These are phyloP conservation scores for Eustalomyia histrio DNA, from an alignment of 2,888 invertebrate genomes.

Conservation along the genomic window DNA sequence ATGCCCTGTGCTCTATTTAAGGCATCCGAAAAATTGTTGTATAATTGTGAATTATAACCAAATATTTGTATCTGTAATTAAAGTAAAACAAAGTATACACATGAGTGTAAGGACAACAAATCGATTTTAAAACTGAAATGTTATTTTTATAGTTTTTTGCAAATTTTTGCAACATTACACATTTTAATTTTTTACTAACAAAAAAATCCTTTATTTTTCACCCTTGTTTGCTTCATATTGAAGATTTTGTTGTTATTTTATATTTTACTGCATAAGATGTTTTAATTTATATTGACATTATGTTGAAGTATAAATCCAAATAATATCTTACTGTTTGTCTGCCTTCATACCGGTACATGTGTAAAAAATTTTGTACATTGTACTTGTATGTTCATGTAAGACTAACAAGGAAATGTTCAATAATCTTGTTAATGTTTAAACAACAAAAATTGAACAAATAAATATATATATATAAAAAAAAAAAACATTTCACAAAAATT, in stretches of 20 bases:
- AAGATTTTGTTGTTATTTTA: slow-evolving; percentile 10
- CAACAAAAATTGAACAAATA: slow-evolving; percentile 21
- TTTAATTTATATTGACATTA: slow-evolving; percentile 64
- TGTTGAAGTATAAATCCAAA: slow-evolving; percentile 62
- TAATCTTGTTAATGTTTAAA: slow-evolving; percentile 56
- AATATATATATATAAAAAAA: not conserved
- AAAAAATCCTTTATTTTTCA: slow-evolving; percentile 49
- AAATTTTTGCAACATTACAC: slow-evolving; percentile 13
- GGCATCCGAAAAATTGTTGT: slow-evolving; percentile 97
- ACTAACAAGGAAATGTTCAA: slow-evolving; percentile 35
- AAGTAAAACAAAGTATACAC: slow-evolving; percentile 70
- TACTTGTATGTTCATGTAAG: slow-evolving; percentile 5
- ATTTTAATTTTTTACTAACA: slow-evolving; percentile 38
- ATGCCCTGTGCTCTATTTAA: slow-evolving; percentile 96
- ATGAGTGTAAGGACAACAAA: slow-evolving; percentile 26
- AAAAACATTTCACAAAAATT: slow-evolving; percentile 14
- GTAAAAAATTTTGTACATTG: slow-evolving; percentile 31
- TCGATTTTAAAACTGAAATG: slow-evolving; percentile 35
- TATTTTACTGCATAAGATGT: slow-evolving; percentile 56
- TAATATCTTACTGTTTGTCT: slow-evolving; percentile 48
- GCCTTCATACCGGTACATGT: slow-evolving; percentile 20
- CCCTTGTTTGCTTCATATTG: slow-evolving; percentile 26
- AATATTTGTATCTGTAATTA: slow-evolving; percentile 95
- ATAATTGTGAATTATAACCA: slow-evolving; percentile 98
- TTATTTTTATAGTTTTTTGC: slow-evolving; percentile 18